Evolutionary conservation across 2,113 vertebrate genomes (phyloP), one percentile per base, ranked within the genome.

Genomic region (Ptilorrhoa leucosticta): DNA sequence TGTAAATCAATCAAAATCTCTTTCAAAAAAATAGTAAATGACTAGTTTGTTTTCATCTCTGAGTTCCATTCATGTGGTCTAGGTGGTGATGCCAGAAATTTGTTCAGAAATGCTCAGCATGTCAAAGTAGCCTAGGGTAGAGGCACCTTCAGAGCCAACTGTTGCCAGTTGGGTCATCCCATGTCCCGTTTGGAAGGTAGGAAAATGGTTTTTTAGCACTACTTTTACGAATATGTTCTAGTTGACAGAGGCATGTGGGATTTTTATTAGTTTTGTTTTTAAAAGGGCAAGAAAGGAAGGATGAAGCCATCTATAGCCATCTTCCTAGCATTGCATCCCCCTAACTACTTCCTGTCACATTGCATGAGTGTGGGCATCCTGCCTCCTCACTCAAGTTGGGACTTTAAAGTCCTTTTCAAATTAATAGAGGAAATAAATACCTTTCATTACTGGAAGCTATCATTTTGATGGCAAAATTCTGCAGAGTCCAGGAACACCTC

Each of bases 41-140:
- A 6, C 3, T 22, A 9, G 0, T 65, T 85, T 5, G 1, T 47
- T 35, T 80, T 47, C 10, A 44, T 37, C 27, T 78, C 21, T 48
- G 68, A 66, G 23, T 61, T 86, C 48, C 1, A 0, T 79, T 91
- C 63, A 30, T 0, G 0, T 60, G n/a, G 20, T 54, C 33, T 48
- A 37, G 22, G 48, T 78, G 56, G 22, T 30, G 13, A 39, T 77
- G 68, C 17, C 39, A 65, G 40, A 79, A 92, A 39, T 65, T n/a
- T 45, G 16, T 54, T 90, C 51, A 42, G 40, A 82, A 91, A 50
- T 53, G 6, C 30, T 35, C 44, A 51, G 27, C 21, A 9, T 48
- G 26, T 56, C 19, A 15, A 27, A 60, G 48, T 26, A 68, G 22
- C 79, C 28, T n/a, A 27, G 33, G 22, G 33, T 28, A 50, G 42